These are phyloP conservation scores for Nomada ferruginata DNA, from an alignment of 2,888 invertebrate species.

Conservation along the genomic window DNA sequence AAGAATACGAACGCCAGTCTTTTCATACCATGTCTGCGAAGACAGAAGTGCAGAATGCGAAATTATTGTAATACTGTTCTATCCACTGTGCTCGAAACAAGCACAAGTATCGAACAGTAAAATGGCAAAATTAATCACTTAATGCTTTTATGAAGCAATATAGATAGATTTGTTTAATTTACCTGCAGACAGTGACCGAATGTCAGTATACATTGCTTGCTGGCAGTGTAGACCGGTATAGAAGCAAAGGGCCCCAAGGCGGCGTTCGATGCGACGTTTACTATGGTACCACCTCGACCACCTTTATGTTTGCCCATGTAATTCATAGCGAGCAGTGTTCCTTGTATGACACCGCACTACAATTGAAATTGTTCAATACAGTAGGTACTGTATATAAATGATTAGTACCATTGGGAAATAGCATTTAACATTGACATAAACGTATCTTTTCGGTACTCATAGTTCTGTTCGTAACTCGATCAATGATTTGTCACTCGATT, in stretches of 20 bases:
- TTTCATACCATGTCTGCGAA: conserved; percentile 46
- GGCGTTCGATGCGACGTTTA: conserved; percentile 87
- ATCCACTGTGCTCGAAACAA: no score
- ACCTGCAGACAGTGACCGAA: conserved; percentile 72
- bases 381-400: no score
- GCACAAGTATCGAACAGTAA: no score
- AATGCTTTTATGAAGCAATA: no score
- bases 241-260: conserved; percentile 81
- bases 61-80: not conserved
- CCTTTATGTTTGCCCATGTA: conserved; percentile 84
- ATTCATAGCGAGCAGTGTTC: conserved; percentile 81
- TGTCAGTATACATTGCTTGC: conserved; percentile 83
- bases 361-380: not conserved
- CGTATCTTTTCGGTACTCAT: no score
- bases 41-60: not conserved
- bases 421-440: no score
- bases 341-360: conserved; percentile 81
- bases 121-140: no score
- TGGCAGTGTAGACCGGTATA: conserved; percentile 86
- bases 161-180: not conserved
- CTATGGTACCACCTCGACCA: conserved; percentile 86
- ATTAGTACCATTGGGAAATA: no score
- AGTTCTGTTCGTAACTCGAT: no score
- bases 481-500: no score
- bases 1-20: conserved; percentile 77